These are phyloP conservation scores for Ptilorrhoa leucosticta DNA, from an alignment of 2,113 vertebrate genomes.

Conservation along the genomic window DNA sequence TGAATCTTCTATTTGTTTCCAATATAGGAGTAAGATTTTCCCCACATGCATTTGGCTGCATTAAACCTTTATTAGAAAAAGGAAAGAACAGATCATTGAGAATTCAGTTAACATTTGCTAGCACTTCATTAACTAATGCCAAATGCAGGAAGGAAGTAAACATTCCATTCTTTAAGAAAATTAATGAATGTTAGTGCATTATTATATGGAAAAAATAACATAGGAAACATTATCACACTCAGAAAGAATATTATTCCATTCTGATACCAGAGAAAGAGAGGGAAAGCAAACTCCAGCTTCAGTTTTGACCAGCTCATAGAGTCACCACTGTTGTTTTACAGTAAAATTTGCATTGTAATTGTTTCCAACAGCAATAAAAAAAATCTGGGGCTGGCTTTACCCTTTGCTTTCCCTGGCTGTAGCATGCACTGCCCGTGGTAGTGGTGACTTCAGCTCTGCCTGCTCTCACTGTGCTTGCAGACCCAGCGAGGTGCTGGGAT, in stretches of 20 bases:
- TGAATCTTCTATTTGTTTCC: neutral
- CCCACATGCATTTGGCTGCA: neutral
- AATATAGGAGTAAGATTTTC: neutral
- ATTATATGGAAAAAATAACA: conserved; percentile 3
- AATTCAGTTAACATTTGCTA: conserved; percentile 24
- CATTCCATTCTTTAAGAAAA: neutral
- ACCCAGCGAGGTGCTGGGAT: rapidly evolving
- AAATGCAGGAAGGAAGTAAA: conserved; percentile 29
- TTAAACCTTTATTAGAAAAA: conserved; percentile 7
- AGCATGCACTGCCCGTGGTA: rapidly evolving
- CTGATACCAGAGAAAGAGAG: neutral
- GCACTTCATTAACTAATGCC: neutral
- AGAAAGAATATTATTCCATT: neutral
- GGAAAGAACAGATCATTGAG: conserved; percentile 2
- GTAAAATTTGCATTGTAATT: neutral
- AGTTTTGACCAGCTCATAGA: neutral
- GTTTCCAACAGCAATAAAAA: neutral
- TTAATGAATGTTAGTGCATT: neutral
- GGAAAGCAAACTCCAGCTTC: neutral
- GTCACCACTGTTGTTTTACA: neutral
- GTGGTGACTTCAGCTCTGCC: neutral
- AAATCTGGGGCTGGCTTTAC: neutral
- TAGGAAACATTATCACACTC: neutral
- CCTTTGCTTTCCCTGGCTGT: neutral
- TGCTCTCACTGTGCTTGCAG: neutral